Conservation (phyloP, 23 tunicate genomes). For the Styela clava region DNA sequence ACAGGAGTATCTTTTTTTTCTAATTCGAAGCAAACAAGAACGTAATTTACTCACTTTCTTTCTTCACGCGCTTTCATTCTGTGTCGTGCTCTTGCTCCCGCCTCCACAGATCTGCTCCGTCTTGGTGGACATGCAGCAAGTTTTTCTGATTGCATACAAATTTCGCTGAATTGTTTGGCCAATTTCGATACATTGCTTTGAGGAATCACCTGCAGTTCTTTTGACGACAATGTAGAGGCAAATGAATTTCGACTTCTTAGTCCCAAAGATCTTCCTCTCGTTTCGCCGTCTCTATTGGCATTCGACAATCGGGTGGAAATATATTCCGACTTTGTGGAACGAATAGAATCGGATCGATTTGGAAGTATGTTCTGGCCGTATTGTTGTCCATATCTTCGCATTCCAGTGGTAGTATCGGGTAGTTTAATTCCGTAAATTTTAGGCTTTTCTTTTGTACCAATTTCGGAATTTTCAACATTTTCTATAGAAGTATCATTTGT, state of each 20-base stretch:
- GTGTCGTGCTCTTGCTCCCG: neutral
- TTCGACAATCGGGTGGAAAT: neutral
- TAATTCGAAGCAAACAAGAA: no score
- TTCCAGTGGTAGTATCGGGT: neutral
- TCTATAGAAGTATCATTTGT: neutral
- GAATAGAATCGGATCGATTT: slow-evolving; percentile 12
- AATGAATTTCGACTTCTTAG: neutral
- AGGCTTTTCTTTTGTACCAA: neutral
- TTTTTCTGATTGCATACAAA: neutral
- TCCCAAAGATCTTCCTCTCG: neutral
- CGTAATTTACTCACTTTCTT: slow-evolving; percentile 1
- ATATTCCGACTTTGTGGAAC: slow-evolving; percentile 22
- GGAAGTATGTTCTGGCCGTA: neutral
- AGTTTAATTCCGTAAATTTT: neutral
- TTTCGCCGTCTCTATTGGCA: neutral
- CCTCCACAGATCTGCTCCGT: slow-evolving; percentile 23
- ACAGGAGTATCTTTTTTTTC: no score
- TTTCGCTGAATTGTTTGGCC: slow-evolving; percentile 25
- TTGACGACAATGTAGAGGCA: neutral
- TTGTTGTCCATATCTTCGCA: slow-evolving; percentile 9
- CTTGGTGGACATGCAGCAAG: neutral
- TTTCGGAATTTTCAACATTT: neutral
- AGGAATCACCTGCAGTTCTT: slow-evolving; percentile 17
- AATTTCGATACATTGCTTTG: slow-evolving; percentile 16
- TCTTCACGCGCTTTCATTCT: neutral